Conservation (phyloP, 2,888 invertebrate species). For the Tipula unca region DNA sequence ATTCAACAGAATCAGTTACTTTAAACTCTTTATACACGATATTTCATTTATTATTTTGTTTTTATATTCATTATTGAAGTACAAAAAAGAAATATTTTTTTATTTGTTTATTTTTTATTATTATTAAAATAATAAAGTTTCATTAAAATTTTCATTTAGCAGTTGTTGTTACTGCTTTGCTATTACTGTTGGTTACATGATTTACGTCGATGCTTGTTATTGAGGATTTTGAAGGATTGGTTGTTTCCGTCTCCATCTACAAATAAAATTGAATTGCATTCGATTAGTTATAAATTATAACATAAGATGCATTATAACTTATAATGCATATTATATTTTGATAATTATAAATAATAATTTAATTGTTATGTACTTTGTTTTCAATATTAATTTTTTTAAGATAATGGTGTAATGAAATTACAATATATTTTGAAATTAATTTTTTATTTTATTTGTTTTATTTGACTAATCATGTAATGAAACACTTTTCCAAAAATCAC, state of each 20-base stretch:
- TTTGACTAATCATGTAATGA: too few relatives aligned
- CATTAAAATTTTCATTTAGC: constrained; percentile 15
- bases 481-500: too few relatives aligned
- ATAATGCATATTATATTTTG: too few relatives aligned
- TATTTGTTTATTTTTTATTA: too few relatives aligned
- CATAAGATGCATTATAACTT: background rate
- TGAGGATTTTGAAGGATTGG: background rate
- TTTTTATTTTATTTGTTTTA: too few relatives aligned
- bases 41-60: background rate
- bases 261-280: background rate
- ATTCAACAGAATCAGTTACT: background rate
- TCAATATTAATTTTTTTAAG: too few relatives aligned
- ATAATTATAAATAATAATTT: background rate
- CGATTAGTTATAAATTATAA: background rate
- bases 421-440: too few relatives aligned
- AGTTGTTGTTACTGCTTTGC: background rate
- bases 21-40: background rate
- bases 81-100: background rate
- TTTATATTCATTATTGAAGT: background rate
- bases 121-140: background rate
- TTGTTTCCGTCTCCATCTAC: background rate
- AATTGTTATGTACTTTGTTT: too few relatives aligned
- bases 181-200: constrained; percentile 2
- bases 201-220: background rate
- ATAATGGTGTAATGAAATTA: too few relatives aligned